Base-by-base conservation (phyloP, 1,140 invertebrate genomes). In the Venustaconcha ellipsiformis region DNA sequence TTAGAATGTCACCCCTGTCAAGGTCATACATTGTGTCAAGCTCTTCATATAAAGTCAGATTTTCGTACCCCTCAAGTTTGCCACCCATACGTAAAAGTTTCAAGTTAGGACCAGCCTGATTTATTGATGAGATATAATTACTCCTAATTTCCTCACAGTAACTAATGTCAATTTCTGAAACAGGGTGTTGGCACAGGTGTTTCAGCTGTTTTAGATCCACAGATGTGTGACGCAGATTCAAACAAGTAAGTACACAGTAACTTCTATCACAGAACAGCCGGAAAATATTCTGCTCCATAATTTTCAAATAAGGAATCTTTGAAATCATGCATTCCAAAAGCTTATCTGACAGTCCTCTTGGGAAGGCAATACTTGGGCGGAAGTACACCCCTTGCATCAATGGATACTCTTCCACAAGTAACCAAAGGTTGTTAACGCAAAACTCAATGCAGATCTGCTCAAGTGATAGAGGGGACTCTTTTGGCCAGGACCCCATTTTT, bases 201-300 rank as follows among this genome's bases (percentile, higher is more conserved):
- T 71, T 66, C 57, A 77, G 56, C 17, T 77, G 56, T 20, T 77
- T 57, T 11, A 57, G n/a, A 57, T 23, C 72, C 11, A 77, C 69
- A 18, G 75, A 70, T 26, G 75, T 77, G n/a, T 71, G 72, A 23
- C 75, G 69, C n/a, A 77, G 64, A 14, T 70, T 65, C 26, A 77
- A 66, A 20, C 72, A 70, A 14, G 75, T 77, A 12, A 77, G 64
- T 37, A 57, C 67, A 13, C 70, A 72, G 14, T 57, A 72, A 13
- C 70, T 70, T 26, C 75, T 63, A 63, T 77, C 72, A 59, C 68
- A 72, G 20, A 77, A 77, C 26, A 77, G 72, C 68, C 75, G 70
- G 48, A 77, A 77, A 57, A 77, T 65, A 72, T 77, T 56, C 14
- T 72, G 64, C 56, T 67, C 65, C 20, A 48, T 18, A n/a, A 59